Base-by-base conservation (phyloP, 2,888 invertebrate genomes). In the Noctua janthina region DNA sequence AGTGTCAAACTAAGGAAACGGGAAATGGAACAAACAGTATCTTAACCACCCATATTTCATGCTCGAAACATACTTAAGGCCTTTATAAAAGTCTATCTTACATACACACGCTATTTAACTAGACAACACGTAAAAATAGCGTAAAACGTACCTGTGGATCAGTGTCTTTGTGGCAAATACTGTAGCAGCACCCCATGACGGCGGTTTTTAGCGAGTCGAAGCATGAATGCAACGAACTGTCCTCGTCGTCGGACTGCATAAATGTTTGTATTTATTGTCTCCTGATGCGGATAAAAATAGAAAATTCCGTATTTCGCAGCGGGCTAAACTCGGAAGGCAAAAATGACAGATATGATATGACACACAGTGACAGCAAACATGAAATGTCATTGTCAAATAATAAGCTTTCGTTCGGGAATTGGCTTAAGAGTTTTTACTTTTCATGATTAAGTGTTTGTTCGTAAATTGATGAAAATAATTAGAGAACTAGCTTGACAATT, bases 101-200 rank as follows among this genome's bases (percentile, higher is more conserved):
- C 59, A 70, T 39, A 76, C 8, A 76, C 68, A 76, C 51, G 77
- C 66, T 59, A 62, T 81, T 75, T 73, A 29, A 76, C 35, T 71
- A 78, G 70, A 80, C 77, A 81, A 73, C 70, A 79, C 54, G 72
- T 66, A 78, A 86, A 85, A 80, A 73, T 59, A 76, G n/a, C 54
- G 62, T 78, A 69, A 85, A 90, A 82, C 88, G 91, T 97, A 98
- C 98, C 98, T 98, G 98, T 81, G 97, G 97, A 88, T 98, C 97
- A 85, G 95, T 97, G 92, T 98, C 98, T 94, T 98, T 98, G 92
- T 98, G 98, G 93, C 98, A 98, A 91, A 98, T 97, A 95, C 98
- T 98, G 94, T 98, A 98, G 94, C 98, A 98, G 94, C 98, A 98
- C 90, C 98, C 98, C 98, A 98, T 98, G 92, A 96, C 96, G 92